Evolutionary conservation across 1,140 invertebrate species (phyloP), one percentile per base, ranked within the genome.

Genomic region (Venturia canescens): DNA sequence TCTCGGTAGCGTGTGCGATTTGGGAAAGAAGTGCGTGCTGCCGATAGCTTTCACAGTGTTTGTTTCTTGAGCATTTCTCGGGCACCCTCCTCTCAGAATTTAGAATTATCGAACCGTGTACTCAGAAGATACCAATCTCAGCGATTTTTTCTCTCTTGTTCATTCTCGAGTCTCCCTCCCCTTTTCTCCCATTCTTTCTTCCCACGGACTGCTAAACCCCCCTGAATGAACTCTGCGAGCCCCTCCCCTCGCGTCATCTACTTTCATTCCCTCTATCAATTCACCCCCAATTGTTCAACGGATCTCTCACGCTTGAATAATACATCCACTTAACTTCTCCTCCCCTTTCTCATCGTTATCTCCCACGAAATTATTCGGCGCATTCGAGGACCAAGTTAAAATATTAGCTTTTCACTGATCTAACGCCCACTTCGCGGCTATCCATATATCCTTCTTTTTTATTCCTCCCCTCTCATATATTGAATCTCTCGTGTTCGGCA

Each of bases 111-210:
- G 29, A 53, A 57, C 38, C 72, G 60, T 26, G 23, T 63, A 26
- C 23, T 75, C n/a, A 16, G 5, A 31, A 50, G 53, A 57, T 53
- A n/a, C 44, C 38, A 48, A 53, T 57, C 72, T 77, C 6, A 53
- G 16, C 29, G 18, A 50, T 77, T 26, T 69, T 69, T 69, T 15
- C 29, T 69, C 29, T 31, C 16, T 18, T 16, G 3, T 69, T 69
- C 66, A 15, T 69, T 31, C 29, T 69, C n/a, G 16, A n/a, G 69
- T 85, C 80, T 81, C 79, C 83, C n/a, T 78, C 18, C 15, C 44
- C n/a, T 16, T 21, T 66, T 80, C 78, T 76, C 63, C 48, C 48
- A 53, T 21, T 53, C 50, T 53, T 53, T 53, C 18, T 44, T 71
- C 29, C 48, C 53, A 18, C 2, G 27, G 60, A 53, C 76, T 66